Base-by-base conservation (phyloP, 2,797 vertebrate genomes). In the Fringilla coelebs region DNA sequence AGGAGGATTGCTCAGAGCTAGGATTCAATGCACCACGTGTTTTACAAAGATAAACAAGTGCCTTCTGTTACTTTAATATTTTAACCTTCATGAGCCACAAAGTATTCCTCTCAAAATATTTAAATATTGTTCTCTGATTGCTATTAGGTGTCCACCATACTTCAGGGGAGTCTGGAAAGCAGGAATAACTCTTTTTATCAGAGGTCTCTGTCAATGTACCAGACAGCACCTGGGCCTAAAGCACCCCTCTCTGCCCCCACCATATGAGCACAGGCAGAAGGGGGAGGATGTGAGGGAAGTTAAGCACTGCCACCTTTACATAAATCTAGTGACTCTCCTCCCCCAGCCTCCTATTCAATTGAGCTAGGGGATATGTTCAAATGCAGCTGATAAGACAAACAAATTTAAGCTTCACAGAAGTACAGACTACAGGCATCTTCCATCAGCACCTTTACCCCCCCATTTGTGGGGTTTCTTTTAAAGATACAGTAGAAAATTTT, bases 1-100 rank as follows among this genome's bases (percentile, higher is more conserved):
- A 84, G 92, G 51, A 94, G 79, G 75, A 95, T 93, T 87, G 92
- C 75, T 96, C 90, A 95, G 88, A 96, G 76, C 85, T 90, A 96
- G 84, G 28, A 89, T 90, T 94, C 95, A 93, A 73, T 26, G 68
- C 38, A 82, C 55, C 72, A 94, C 92, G 32, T 84, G 96, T 83
- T 94, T 94, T 75, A 84, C 49, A 78, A 89, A 72, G 88, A 93
- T 91, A 97, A 95, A 96, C 91, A 96, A 93, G 65, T 76, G 66
- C 87, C 80, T 90, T 78, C 84, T n/a, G 34, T 66, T 77, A 95
- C 89, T 88, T 48, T 76, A 91, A 85, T 72, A 87, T 66, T 93
- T 65, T 89, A 89, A 95, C 94, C 90, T 94, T 74, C 88, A 36
- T 3, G 2, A 80, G 43, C 49, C 77, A 89, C 21, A 10, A 68